Evolutionary conservation across 35 echinoderm and acorn worm species (phyloP).

Genomic region (Ptychodera flava): DNA sequence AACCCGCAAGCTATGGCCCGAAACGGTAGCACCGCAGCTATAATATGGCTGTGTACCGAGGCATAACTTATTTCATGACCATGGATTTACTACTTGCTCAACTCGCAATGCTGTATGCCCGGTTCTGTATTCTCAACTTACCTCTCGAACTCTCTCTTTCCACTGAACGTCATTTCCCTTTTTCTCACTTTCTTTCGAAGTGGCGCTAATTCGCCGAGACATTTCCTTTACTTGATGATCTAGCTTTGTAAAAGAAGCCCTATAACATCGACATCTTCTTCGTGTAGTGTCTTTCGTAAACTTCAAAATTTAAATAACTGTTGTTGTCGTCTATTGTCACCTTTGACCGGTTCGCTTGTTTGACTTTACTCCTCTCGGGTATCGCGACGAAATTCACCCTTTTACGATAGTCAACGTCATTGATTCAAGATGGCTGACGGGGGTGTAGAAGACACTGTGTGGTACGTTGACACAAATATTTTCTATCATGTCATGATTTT

Average conservation of each 20-base stretch:
- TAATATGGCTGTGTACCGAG: too few relatives aligned
- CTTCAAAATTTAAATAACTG: not conserved
- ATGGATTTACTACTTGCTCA: too few relatives aligned
- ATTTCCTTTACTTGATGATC: not conserved
- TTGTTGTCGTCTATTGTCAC: not conserved
- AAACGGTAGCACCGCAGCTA: too few relatives aligned
- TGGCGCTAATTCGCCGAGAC: not conserved
- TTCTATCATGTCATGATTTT: too few relatives aligned
- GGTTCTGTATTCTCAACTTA: not conserved
- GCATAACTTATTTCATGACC: too few relatives aligned
- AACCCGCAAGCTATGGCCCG: too few relatives aligned
- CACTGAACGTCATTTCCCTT: not conserved
- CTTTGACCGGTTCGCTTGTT: not conserved
- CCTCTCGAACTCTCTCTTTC: not conserved
- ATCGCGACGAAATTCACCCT: not conserved
- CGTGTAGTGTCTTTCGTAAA: not conserved
- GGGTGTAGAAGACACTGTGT: not conserved
- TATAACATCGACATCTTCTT: too few relatives aligned
- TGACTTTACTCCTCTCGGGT: not conserved
- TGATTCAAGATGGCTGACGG: not conserved
- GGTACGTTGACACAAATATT: not conserved
- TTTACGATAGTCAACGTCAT: not conserved
- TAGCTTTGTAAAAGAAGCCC: not conserved
- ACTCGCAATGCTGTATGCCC: too few relatives aligned
- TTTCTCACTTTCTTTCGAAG: not conserved